Evolutionary conservation across 64 coral and sea anemone genomes (phyloP).

Genomic region (Montipora efflorescens): DNA sequence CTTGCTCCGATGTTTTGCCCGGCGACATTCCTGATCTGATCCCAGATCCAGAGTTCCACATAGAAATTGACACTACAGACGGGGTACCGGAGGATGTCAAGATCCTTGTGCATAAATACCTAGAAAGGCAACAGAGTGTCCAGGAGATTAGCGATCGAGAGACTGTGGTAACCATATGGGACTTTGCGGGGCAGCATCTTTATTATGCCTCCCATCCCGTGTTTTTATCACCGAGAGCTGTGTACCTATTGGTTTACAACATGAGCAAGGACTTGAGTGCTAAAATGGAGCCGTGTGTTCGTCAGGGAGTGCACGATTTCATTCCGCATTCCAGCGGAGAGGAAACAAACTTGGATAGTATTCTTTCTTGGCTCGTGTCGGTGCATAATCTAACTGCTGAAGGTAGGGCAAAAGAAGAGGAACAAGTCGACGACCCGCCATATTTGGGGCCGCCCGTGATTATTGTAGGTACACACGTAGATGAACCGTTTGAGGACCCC

Average conservation of each 20-base stretch:
- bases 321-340: conserved; percentile 50
- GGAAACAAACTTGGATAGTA: conserved; percentile 83
- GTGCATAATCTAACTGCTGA: conserved; percentile 24
- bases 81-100: conserved; percentile 65
- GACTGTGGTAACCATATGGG: conserved; percentile 74
- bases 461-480: conserved; percentile 77
- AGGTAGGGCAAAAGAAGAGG: conserved; percentile 13
- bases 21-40: background rate
- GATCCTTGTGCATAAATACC: conserved; percentile 55
- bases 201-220: conserved; percentile 83
- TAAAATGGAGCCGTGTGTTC: conserved; percentile 72
- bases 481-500: conserved; percentile 57
- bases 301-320: conserved; percentile 67
- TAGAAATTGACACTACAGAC: conserved; percentile 36
- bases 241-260: conserved; percentile 80
- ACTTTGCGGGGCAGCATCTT: conserved; percentile 80
- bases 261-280: conserved; percentile 63
- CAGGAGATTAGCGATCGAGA: conserved; percentile 40
- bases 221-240: conserved; percentile 61
- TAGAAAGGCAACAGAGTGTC: conserved; percentile 45
- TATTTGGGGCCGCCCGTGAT: conserved; percentile 80
- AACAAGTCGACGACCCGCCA: conserved; percentile 15
- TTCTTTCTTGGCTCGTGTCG: conserved; percentile 77
- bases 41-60: conserved; percentile 27
- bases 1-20: background rate